Evolutionary conservation across 37 sponge, comb jelly and placozoan genomes (phyloP).

Genomic region (Beroe ovata): DNA sequence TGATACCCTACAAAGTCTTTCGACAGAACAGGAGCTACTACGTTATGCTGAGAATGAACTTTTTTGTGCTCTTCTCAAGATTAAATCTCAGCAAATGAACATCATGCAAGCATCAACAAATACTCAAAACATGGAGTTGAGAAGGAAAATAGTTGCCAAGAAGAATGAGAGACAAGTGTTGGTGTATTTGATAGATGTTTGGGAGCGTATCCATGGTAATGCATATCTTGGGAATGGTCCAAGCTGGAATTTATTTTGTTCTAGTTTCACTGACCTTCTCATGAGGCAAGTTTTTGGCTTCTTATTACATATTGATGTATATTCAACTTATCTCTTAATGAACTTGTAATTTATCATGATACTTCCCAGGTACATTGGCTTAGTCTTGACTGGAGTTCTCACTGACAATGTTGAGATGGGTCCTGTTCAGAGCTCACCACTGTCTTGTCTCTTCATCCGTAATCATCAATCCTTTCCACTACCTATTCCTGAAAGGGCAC

Average conservation of each 20-base stretch:
- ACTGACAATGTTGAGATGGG: conserved; percentile 1
- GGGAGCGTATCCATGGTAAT: conserved; percentile 45
- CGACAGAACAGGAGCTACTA: not conserved
- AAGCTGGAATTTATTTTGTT: not conserved
- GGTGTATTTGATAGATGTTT: conserved; percentile 37
- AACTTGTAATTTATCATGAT: too few species aligned
- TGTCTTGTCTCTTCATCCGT: conserved; percentile 34
- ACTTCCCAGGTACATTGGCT: conserved; percentile 12
- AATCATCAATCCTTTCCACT: conserved; percentile 20
- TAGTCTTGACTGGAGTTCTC: conserved; percentile 31
- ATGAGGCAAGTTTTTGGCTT: conserved; percentile 28
- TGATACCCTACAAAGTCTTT: not conserved
- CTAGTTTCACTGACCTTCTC: not conserved
- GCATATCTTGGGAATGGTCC: conserved; percentile 24
- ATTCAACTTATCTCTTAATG: too few species aligned
- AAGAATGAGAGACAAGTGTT: not conserved
- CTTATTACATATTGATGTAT: too few species aligned
- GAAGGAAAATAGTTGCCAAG: conserved; percentile 17
- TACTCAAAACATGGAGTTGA: conserved; percentile 11
- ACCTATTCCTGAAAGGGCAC: conserved; percentile 28
- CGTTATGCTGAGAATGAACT: conserved; percentile 32
- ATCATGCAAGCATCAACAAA: not conserved
- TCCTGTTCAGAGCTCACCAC: conserved; percentile 15
- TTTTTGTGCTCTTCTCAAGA: not conserved
- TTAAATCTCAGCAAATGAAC: not conserved